phyloP scores from a whole-genome alignment of 2,888 invertebrate genomes.

The Strigamia crassipes region DNA sequence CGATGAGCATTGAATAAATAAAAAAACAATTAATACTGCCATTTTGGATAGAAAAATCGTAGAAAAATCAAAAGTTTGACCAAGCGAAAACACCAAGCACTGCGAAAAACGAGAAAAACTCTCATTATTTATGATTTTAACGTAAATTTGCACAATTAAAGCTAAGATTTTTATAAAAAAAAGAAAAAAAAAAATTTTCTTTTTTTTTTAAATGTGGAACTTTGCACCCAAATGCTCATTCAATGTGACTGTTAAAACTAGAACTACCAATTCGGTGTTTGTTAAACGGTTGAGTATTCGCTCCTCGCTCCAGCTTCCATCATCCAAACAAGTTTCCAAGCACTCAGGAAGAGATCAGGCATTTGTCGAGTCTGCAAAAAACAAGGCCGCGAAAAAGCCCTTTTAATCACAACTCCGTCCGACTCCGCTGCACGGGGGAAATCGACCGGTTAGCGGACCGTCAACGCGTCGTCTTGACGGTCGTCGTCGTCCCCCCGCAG shows the following conservation, averaged over 20 bases:
- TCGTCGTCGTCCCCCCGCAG: conserved; percentile 29
- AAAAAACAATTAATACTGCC: conserved; percentile 24
- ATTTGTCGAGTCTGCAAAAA: conserved; percentile 1
- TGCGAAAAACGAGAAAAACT: no score
- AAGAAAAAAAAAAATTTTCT: no score
- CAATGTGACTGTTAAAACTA: conserved; percentile 27
- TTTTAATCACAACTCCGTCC: not conserved
- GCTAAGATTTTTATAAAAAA: not conserved
- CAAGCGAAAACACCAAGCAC: no score
- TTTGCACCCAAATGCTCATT: conserved; percentile 40
- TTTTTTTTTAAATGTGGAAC: not conserved
- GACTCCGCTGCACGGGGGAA: not conserved
- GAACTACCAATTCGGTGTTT: not conserved
- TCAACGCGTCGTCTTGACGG: not conserved
- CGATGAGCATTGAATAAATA: not conserved
- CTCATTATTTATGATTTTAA: no score
- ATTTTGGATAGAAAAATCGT: not conserved
- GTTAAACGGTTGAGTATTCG: not conserved
- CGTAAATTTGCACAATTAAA: not conserved
- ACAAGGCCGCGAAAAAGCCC: not conserved
- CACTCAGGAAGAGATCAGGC: conserved; percentile 4
- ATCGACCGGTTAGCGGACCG: not conserved
- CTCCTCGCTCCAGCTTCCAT: no score
- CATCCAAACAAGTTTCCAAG: not conserved
- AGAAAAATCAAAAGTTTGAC: not conserved